Base-by-base conservation (phyloP, 2,888 invertebrate species). In the Xestoiulus laeticollis region DNA sequence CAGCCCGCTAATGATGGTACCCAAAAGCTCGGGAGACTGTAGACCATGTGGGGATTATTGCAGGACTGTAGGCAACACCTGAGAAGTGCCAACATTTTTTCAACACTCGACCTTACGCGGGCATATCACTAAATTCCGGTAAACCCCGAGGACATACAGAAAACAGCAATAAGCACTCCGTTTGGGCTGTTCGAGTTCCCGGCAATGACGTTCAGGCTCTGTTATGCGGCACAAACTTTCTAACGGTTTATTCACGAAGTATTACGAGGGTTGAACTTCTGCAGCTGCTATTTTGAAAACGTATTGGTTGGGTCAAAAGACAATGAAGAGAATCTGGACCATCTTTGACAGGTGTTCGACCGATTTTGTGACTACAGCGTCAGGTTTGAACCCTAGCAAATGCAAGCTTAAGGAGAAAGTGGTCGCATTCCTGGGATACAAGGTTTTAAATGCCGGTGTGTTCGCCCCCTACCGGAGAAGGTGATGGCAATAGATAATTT, bases 111-210 rank as follows among this genome's bases (percentile, higher is more conserved):
- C 33, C 68, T 89, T 2, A 85, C 26, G 14, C 19, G 33, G 19
- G 89, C 87, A 2, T 89, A 89, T 82, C 89, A 89, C n/a, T 89
- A 89, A 5, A 90, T 89, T 14, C 89, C 89, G n/a, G 53, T 89
- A 10, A 89, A 85, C n/a, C n/a, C 89, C 5, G 89, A 44, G 5
- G 90, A 90, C 59, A 32, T 89, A 0, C 53, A 22, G 0, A 89
- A 90, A 83, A 89, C 89, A 5, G 89, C 85, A 0, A 85, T 87
- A 3, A 87, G 59, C 0, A 89, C 87, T 19, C 88, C 89, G 0
- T 89, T 89, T 48, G 87, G 88, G 6, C 82, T 89, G 1, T 89
- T 88, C 26, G 89, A 89, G 87, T 89, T 83, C 48, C 19, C 84
- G 1, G 38, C 30, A 6, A 89, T 89, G 89, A 87, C 89, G 14